Evolutionary conservation across 2,113 vertebrate genomes (phyloP), one percentile per base, ranked within the genome.

Genomic region (Rhinolophus ferrumequinum): DNA sequence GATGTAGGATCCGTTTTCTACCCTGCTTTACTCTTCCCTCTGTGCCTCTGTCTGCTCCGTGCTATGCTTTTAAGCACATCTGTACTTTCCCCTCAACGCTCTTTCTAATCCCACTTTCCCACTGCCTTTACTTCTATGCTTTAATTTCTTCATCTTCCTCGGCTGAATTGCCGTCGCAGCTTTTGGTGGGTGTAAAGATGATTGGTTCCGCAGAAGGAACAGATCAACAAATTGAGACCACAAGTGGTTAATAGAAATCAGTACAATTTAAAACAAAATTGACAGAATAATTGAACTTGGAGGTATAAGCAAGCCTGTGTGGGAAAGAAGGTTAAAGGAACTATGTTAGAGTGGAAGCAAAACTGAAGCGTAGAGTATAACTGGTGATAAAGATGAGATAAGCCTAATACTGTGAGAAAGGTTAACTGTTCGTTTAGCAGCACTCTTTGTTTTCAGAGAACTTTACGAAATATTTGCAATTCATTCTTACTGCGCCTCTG

Each of bases 231-330:
- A 96, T 96, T 60, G 79, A 93, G 96, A 96, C 75, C 91, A 95
- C 92, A 85, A 96, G 77, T 92, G 66, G 93, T 95, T 97, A 97
- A 97, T 89, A 93, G 83, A 95, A 97, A 95, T 94, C 82, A 94
- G 94, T 75, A 87, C n/a, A 83, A 87, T 96, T 94, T 96, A 96
- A 97, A 87, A 95, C 50, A 95, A 79, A 96, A 81, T 50, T 95
- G 96, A 93, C 97, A 95, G 97, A 97, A 93, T 97, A 97, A 97
- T 98, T 96, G 96, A 95, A 91, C 86, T 95, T 94, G 94, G 95
- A 97, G 91, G 95, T 97, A n/a, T n/a, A n/a, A n/a, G 95, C 96
- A 94, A 95, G 83, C 73, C 41, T 92, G 94, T 69, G 91, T 95
- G 94, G 79, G 73, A 81, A 89, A 97, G 67, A 91, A 72, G 33